A percentile compares a stretch with the other conserved stretches of the same genome.
phyloP scores from a whole-genome alignment of 2,888 invertebrate species.

The Cryptus viduatorius region DNA sequence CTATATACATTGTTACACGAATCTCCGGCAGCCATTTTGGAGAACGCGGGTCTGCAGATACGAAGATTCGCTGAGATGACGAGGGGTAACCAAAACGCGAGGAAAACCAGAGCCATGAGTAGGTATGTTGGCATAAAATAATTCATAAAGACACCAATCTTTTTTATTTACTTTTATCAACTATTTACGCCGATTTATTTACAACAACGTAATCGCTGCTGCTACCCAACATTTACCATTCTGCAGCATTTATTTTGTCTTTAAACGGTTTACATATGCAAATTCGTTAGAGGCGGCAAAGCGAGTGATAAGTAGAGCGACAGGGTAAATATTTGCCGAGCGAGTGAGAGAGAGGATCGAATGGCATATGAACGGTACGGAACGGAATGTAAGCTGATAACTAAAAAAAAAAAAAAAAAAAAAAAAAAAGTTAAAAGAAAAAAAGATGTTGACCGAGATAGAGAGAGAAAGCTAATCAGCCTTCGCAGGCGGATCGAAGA shows the following conservation, averaged over 20 bases:
- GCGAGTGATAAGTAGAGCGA: slow-evolving; percentile 30
- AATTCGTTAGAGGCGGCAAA: slow-evolving; percentile 6
- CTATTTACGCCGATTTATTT: not conserved
- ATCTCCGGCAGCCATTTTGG: slow-evolving; percentile 23
- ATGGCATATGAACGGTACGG: slow-evolving; percentile 64
- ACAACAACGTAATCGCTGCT: not conserved
- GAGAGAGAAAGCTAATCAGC: slow-evolving; percentile 77
- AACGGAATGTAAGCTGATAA: slow-evolving; percentile 70
- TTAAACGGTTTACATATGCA: not conserved
- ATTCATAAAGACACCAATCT: not conserved
- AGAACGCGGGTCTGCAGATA: slow-evolving; percentile 3
- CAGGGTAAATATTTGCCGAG: slow-evolving; percentile 56
- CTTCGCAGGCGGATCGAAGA: slow-evolving; percentile 72
- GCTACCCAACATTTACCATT: not conserved
- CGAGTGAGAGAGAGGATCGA: slow-evolving; percentile 45
- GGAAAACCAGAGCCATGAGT: too few species aligned
- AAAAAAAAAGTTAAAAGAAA: not conserved
- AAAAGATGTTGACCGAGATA: slow-evolving; percentile 59
- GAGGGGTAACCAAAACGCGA: too few species aligned
- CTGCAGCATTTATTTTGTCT: not conserved
- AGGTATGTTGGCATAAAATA: slow-evolving; percentile 6
- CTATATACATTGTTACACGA: not conserved
- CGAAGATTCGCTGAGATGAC: not conserved
- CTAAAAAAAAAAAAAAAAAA: slow-evolving; percentile 34
- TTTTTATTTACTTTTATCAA: not conserved